Conservation (phyloP, 2,797 vertebrate genomes). For the Gymnoscopelus braueri region DNA sequence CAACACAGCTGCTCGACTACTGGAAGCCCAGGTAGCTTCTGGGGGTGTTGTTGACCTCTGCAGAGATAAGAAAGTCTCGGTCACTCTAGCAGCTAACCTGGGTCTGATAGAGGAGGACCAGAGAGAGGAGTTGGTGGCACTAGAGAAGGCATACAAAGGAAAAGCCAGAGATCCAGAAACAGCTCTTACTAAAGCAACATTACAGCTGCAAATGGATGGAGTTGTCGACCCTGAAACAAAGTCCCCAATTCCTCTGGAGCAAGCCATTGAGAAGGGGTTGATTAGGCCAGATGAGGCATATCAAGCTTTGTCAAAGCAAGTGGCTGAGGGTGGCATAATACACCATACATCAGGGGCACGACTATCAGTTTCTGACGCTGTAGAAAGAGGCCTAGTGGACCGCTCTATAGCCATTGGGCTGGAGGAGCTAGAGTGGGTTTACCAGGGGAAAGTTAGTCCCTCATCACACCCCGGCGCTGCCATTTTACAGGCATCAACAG, state of each 20-base stretch:
- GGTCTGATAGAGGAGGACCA: conserved; percentile 85
- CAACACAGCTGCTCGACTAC: conserved; percentile 83
- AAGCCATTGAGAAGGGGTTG: conserved; percentile 84
- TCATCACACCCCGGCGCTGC: conserved; percentile 62
- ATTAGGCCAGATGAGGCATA: conserved; percentile 81
- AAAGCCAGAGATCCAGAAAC: conserved; percentile 77
- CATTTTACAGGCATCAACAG: conserved; percentile 74
- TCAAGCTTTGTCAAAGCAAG: conserved; percentile 84
- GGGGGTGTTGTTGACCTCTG: conserved; percentile 92
- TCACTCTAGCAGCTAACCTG: conserved; percentile 91
- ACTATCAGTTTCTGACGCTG: conserved; percentile 85
- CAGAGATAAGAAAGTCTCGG: conserved; percentile 90
- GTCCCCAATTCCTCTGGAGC: conserved; percentile 78
- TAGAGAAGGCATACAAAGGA: conserved; percentile 92
- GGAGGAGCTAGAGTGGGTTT: conserved; percentile 77
- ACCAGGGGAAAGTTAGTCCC: conserved; percentile 57
- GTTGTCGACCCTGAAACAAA: conserved; percentile 87
- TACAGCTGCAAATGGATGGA: conserved; percentile 92
- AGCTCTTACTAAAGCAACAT: conserved; percentile 79
- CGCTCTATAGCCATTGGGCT: conserved; percentile 81
- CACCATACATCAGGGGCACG: conserved; percentile 90
- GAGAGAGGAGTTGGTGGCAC: conserved; percentile 80
- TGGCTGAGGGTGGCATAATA: conserved; percentile 91
- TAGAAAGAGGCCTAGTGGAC: conserved; percentile 83
- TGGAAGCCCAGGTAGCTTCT: conserved; percentile 92